Evolutionary conservation across 2,888 invertebrate genomes (phyloP), one percentile per base, ranked within the genome.

Genomic region (Aricia artaxerxes): DNA sequence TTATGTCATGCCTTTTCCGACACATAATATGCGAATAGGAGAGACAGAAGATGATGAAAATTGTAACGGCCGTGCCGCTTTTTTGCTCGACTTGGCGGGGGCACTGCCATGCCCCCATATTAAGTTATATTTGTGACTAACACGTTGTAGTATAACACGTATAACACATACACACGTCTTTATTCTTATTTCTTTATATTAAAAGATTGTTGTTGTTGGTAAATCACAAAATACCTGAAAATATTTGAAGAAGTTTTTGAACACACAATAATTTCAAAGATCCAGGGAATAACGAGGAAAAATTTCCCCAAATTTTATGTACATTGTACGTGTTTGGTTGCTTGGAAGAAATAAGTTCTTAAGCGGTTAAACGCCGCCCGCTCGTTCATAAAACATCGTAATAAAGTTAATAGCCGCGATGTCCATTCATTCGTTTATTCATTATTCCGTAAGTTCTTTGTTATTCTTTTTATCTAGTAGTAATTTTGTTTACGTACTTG

Each of bases 251-350:
- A 11, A 69, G 16, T 69, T 13, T 69, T 69, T 35, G 13, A 38
- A 69, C 35, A 69, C 1, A 5, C 0, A 5, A 69, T 69, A 11
- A 69, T 69, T 16, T 69, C 35, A 13, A 69, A 69, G 69, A 38
- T 69, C 69, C 69, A 38, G 35, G 35, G 35, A 38, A 64, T 11
- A 24, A 64, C 31, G 11, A 64, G 31, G 11, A 38, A 69, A 69
- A 35, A 69, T 5, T 13, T 35, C 69, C 69, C 69, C 31, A 24
- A 69, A 69, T 69, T 69, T 69, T 69, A 38, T 69, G 35, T 69
- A 69, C 69, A 69, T 69, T 69, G 69, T 69, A 69, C 69, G 69
- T 69, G 69, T 69, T 69, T 69, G 69, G 69, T 69, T 35, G 69
- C 35, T 35, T 69, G 69, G 69, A 69, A 69, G 69, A 69, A 69